Conservation (phyloP, 2,113 vertebrate genomes). For the Protobothrops mucrosquamatus region DNA sequence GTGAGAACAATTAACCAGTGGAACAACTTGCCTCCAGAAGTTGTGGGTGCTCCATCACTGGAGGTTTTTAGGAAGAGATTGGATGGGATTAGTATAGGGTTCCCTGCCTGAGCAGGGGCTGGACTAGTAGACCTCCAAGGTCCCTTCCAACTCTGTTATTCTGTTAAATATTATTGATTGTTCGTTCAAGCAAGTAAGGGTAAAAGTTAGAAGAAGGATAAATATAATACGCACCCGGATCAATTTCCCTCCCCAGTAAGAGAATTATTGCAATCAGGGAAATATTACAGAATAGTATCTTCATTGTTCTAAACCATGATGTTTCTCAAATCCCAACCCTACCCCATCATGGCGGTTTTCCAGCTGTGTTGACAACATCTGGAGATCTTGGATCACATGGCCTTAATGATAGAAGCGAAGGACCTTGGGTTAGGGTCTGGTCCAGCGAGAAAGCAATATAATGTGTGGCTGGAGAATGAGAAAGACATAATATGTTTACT, state of each 20-base stretch:
- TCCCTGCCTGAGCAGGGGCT: no score
- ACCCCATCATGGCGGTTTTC: background rate
- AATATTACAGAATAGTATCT: background rate
- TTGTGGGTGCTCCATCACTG: no score
- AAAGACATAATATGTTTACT: background rate
- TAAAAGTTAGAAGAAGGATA: background rate
- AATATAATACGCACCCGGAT: background rate
- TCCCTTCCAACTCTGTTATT: no score
- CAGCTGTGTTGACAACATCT: background rate
- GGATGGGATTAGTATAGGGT: no score
- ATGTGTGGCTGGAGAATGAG: background rate
- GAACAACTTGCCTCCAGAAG: no score
- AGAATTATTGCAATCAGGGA: background rate
- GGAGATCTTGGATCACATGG: background rate
- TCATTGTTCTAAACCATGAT: background rate
- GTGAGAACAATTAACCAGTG: no score
- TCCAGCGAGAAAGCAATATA: background rate
- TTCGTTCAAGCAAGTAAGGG: background rate
- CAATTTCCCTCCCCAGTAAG: background rate
- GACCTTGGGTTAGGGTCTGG: no score
- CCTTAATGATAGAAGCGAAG: background rate
- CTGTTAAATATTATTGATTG: no score
- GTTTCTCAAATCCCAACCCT: background rate
- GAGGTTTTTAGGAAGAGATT: no score
- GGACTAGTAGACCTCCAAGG: no score